Base-by-base conservation (phyloP, 2,888 invertebrate species). In the Hedya salicella region DNA sequence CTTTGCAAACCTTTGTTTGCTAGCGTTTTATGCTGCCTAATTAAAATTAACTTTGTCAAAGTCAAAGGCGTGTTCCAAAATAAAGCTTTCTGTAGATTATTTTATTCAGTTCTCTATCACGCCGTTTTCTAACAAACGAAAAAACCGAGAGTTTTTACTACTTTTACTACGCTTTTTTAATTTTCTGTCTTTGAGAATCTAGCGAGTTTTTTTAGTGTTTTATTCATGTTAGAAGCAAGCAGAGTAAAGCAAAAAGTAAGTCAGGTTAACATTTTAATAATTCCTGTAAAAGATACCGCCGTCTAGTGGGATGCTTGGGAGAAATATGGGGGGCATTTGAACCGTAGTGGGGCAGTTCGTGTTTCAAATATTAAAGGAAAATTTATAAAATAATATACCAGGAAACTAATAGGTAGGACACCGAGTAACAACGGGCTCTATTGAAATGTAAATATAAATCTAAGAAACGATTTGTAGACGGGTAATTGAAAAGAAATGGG, bases 401-500 rank as follows among this genome's bases (percentile, higher is more conserved):
- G 9, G n/a, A 49, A 48, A 48, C 21, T 48, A n/a, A n/a, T n/a
- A 21, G 21, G 19, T 48, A 48, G 21, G 48, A 21, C 8, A 46
- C 8, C n/a, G 9, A 19, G 13, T 36, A 32, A 17, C 17, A 62
- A 14, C 52, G 21, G 30, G 19, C 9, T 25, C 25, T 48, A 57
- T 52, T 63, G 36, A 56, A 21, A 39, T 65, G 61, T 42, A 53
- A 61, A 39, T 49, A 59, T 40, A 25, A 62, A 62, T 59, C 53
- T 54, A 57, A 42, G 54, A 67, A 66, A 65, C 63, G 61, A 67
- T 68, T 66, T 63, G 50, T 56, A 69, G 63, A 64, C 57, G 44
- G 13, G 63, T 68, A 70, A 80, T 78, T 77, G 74, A 78, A 85
- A 87, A 83, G 80, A 86, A 87, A 87, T 84, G 78, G 77, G 78